These are phyloP conservation scores for Zaprionus lineosus DNA, from an alignment of 2,888 invertebrate genomes.

Conservation along the genomic window DNA sequence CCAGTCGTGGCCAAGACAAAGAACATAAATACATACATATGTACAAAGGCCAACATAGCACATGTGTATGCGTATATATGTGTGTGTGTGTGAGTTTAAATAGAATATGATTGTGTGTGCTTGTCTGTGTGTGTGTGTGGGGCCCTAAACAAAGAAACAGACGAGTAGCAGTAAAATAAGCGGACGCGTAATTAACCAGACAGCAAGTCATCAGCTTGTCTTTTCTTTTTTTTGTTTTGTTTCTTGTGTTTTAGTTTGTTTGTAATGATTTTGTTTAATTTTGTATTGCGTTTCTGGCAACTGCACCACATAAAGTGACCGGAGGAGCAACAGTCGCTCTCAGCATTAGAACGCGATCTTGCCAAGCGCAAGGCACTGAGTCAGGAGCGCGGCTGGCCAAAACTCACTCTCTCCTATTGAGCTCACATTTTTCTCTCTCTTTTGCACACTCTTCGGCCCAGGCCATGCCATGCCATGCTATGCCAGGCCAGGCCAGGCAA, in stretches of 20 bases:
- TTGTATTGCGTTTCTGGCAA: conserved; percentile 44
- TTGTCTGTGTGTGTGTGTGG: background rate
- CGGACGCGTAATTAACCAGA: conserved; percentile 43
- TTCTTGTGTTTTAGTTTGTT: conserved; percentile 11
- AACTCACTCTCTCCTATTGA: conserved; percentile 29
- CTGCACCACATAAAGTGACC: conserved; percentile 29
- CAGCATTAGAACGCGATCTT: conserved; percentile 56
- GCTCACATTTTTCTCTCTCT: conserved; percentile 29
- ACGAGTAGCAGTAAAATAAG: conserved; percentile 38
- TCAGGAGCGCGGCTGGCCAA: too few relatives aligned
- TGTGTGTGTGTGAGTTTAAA: background rate
- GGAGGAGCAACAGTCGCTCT: conserved; percentile 24
- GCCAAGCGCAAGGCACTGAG: conserved; percentile 30
- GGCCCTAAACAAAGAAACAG: conserved; percentile 53
- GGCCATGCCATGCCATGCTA: conserved; percentile 10
- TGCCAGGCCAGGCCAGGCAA: conserved; percentile 30
- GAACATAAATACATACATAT: conserved; percentile 16
- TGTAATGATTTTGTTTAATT: conserved; percentile 16
- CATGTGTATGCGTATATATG: background rate
- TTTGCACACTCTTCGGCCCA: conserved; percentile 13
- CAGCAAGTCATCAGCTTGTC: conserved; percentile 35
- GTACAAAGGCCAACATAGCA: conserved; percentile 44
- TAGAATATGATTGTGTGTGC: background rate
- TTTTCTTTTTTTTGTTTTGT: too few relatives aligned
- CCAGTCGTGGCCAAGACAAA: conserved; percentile 61